Base-by-base conservation (phyloP, 1,140 invertebrate genomes). In the Drosophila ironensis region DNA sequence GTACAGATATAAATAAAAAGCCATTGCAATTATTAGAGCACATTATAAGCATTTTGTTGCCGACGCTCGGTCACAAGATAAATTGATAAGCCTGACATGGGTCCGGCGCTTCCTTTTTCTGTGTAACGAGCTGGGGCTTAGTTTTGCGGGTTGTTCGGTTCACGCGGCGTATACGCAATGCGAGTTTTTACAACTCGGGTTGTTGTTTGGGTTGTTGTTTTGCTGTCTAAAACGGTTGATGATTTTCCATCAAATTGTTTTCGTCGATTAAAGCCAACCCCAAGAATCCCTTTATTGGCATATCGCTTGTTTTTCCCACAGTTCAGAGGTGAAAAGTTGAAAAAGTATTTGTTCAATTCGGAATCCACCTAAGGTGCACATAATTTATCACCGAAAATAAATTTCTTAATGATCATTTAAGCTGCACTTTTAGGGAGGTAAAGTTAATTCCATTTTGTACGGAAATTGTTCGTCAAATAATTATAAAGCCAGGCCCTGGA, bases 21-120 rank as follows among this genome's bases (percentile, higher is more conserved):
- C 52, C 73, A 77, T 84, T 81, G 77, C 81, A 82, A 81, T 82
- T 81, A 82, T 82, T 61, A 73, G 78, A 60, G 68, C 75, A 66
- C 78, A 73, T 82, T 82, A 78, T 70, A 77, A 52, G 61, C 48
- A 60, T 56, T 68, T 72, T 68, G 53, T 48, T 56, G 12, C 40
- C 30, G 48, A 4, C 40, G 33, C 35, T 37, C 38, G 56, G 30
- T 59, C 41, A 67, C 41, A 71, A 77, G 78, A 82, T 82, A 78
- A 84, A 84, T 77, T 72, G 69, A 60, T 54, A 70, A 60, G 60
- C 25, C 47, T 70, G 57, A 82, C 77, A 72, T 30, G 72, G 72
- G 46, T 73, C 45, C n/a, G 44, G 12, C n/a, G 6, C 11, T 38
- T 17, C 11, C 2, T 14, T n/a, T 52, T 30, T 30, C 8, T n/a